Evolutionary conservation across 1,140 invertebrate species (phyloP).

Genomic region (Metaphire vulgaris): DNA sequence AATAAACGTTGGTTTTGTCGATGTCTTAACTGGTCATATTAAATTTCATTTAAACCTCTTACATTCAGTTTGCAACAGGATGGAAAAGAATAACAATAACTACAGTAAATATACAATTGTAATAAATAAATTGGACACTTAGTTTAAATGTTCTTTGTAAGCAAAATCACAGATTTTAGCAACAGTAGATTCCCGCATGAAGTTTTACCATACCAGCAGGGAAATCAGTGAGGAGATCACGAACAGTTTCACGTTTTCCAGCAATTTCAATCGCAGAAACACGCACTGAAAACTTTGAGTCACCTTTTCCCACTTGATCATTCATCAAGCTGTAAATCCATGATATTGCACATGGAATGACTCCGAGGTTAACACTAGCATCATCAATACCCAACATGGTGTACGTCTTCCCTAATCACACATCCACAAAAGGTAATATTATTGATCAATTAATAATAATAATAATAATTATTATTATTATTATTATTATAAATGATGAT

Average conservation of each 20-base stretch:
- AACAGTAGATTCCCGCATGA: too few species aligned
- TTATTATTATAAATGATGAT: neutral
- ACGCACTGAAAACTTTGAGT: conserved; percentile 68
- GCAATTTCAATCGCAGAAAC: conserved; percentile 84
- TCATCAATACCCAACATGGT: conserved; percentile 79
- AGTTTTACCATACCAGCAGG: conserved; percentile 54
- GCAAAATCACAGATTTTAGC: too few species aligned
- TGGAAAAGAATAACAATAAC: too few species aligned
- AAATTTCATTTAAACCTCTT: too few species aligned
- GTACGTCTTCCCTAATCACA: conserved; percentile 70
- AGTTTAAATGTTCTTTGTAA: too few species aligned
- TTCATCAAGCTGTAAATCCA: conserved; percentile 90
- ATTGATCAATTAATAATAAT: neutral
- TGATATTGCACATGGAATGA: conserved; percentile 83
- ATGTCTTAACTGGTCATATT: too few species aligned
- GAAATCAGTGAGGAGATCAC: conserved; percentile 75
- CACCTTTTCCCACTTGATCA: conserved; percentile 83
- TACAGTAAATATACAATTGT: too few species aligned
- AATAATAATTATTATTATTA: neutral
- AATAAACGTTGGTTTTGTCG: too few species aligned
- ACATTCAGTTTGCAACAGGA: too few species aligned
- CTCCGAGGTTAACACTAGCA: conserved; percentile 66
- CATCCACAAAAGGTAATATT: too few species aligned
- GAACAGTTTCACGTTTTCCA: conserved; percentile 64
- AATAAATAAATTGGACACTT: too few species aligned